These are phyloP conservation scores for Aromia moschata DNA, from an alignment of 2,888 invertebrate genomes.

Conservation along the genomic window DNA sequence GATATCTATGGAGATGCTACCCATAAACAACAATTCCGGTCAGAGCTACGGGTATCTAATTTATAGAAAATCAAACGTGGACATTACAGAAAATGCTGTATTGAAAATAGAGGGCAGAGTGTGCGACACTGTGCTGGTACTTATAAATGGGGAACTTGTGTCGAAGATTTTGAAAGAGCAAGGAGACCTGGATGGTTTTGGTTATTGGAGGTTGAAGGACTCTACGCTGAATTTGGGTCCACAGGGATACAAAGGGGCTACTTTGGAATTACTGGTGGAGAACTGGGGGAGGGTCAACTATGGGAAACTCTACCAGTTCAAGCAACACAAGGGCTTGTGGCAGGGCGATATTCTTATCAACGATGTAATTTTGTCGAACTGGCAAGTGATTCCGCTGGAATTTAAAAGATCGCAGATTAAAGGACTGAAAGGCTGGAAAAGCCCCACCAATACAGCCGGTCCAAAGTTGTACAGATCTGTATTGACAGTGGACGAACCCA, in stretches of 20 bases:
- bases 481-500: slow-evolving; percentile 64
- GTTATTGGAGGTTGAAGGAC: slow-evolving; percentile 61
- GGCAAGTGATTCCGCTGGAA: slow-evolving; percentile 65
- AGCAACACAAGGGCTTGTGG: slow-evolving; percentile 59
- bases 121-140: slow-evolving; percentile 65
- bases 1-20: slow-evolving; percentile 56
- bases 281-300: slow-evolving; percentile 84
- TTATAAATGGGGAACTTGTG: slow-evolving; percentile 61
- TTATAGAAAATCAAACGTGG: slow-evolving; percentile 61
- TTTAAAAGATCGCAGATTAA: slow-evolving; percentile 63
- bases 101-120: slow-evolving; percentile 60
- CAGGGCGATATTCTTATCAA: slow-evolving; percentile 64
- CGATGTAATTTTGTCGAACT: slow-evolving; percentile 56
- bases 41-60: slow-evolving; percentile 68
- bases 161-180: slow-evolving; percentile 50
- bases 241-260: slow-evolving; percentile 45
- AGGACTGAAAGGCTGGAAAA: slow-evolving; percentile 61
- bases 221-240: slow-evolving; percentile 51
- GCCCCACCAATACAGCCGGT: slow-evolving; percentile 77
- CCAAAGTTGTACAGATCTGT: slow-evolving; percentile 69
- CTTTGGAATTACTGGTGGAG: slow-evolving; percentile 68
- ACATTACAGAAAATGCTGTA: slow-evolving; percentile 48
- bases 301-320: slow-evolving; percentile 59
- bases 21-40: slow-evolving; percentile 62
- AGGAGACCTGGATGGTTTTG: slow-evolving; percentile 59